Evolutionary conservation across 1,140 invertebrate species (phyloP).

Genomic region (Pemphigus obesinymphae): DNA sequence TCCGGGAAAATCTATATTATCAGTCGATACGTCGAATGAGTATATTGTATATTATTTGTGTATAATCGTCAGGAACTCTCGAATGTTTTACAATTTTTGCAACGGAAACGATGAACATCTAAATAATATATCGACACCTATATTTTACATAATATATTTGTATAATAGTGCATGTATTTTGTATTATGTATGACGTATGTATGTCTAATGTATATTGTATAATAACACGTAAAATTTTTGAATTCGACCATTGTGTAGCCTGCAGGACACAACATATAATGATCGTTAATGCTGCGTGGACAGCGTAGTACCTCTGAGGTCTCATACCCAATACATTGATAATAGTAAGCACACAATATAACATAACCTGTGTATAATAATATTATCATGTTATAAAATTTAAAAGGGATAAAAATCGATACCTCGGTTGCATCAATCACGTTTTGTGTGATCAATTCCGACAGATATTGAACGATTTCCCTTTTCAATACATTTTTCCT

Average conservation of each 20-base stretch:
- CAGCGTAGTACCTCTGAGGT: background rate
- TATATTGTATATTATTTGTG: too few relatives aligned
- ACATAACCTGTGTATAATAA: background rate
- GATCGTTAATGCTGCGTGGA: background rate
- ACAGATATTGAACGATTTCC: slow-evolving; percentile 10
- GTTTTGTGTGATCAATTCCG: background rate
- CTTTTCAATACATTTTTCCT: background rate
- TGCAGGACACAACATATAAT: background rate
- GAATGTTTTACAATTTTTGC: too few relatives aligned
- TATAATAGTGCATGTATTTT: too few relatives aligned
- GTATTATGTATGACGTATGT: too few relatives aligned
- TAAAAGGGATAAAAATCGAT: background rate
- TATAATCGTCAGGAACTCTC: too few relatives aligned
- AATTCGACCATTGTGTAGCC: background rate
- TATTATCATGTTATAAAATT: background rate
- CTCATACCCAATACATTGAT: background rate
- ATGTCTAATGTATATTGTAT: too few relatives aligned
- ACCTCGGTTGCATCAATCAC: slow-evolving; percentile 4
- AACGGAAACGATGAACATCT: too few relatives aligned
- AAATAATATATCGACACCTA: too few relatives aligned
- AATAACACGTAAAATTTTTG: background rate
- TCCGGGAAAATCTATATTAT: too few relatives aligned
- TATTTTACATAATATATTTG: too few relatives aligned
- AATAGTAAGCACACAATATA: background rate
- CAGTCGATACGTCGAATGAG: too few relatives aligned